phyloP scores from a whole-genome alignment of 1,140 invertebrate genomes.

The Drosophila burlai region DNA sequence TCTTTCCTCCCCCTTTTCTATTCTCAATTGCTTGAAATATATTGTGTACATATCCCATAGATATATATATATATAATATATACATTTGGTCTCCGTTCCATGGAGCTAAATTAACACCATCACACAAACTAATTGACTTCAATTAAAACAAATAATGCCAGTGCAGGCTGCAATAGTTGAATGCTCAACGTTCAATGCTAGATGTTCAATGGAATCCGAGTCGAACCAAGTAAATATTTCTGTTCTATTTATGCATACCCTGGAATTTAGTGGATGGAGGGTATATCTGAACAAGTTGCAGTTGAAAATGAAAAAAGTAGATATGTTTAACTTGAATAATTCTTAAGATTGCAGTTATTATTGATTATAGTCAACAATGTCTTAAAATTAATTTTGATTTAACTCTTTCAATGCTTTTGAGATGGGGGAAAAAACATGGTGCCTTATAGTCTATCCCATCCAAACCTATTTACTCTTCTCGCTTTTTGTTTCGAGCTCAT shows the following conservation, averaged over 20 bases:
- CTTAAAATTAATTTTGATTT: neutral
- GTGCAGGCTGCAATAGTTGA: constrained; percentile 53
- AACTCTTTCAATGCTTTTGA: neutral
- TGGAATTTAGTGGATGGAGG: neutral
- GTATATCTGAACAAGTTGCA: neutral
- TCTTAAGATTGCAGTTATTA: neutral
- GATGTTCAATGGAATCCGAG: constrained; percentile 29
- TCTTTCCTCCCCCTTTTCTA: constrained; percentile 1
- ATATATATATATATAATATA: neutral
- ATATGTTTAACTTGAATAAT: neutral
- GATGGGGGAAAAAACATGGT: neutral
- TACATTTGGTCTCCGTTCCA: neutral
- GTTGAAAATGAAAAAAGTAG: neutral
- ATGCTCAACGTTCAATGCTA: constrained; percentile 43
- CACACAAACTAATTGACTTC: constrained; percentile 83
- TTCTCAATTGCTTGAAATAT: constrained; percentile 39
- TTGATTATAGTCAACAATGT: too few relatives aligned
- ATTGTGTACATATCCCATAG: constrained; percentile 14
- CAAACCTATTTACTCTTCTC: neutral
- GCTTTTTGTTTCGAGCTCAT: constrained; percentile 28
- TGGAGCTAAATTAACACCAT: constrained; percentile 77
- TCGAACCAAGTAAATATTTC: constrained; percentile 26
- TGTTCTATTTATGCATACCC: constrained; percentile 27
- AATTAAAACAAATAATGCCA: constrained; percentile 79
- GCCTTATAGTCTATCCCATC: neutral